Evolutionary conservation across 2,797 vertebrate species (phyloP).

Genomic region (Channa striata): DNA sequence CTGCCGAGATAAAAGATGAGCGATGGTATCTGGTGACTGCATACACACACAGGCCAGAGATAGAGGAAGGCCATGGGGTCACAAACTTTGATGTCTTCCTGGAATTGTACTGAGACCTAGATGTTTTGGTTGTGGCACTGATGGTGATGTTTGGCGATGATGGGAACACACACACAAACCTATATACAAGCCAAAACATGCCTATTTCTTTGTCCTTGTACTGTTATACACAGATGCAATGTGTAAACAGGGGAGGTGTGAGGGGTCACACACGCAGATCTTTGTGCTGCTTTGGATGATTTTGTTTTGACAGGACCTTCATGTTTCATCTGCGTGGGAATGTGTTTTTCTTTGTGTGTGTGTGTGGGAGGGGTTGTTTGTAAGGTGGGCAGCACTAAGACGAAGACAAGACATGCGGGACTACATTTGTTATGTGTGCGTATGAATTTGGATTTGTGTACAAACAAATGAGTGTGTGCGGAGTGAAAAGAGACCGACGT

Average conservation of each 20-base stretch:
- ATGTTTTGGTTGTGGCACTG: constrained; percentile 49
- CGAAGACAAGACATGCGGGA: neutral
- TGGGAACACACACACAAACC: constrained; percentile 8
- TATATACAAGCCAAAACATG: constrained; percentile 19
- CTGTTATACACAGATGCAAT: neutral
- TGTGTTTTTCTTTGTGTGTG: neutral
- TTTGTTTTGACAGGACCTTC: constrained; percentile 45
- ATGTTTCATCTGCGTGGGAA: constrained; percentile 18
- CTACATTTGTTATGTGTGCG: neutral
- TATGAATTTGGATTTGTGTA: constrained; percentile 13
- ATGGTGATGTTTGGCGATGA: no score
- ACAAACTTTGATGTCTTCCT: constrained; percentile 63
- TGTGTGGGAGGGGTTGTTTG: neutral
- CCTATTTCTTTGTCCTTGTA: neutral
- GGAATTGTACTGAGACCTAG: constrained; percentile 47
- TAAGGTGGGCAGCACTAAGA: neutral
- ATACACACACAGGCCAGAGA: constrained; percentile 31
- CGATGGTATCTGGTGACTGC: constrained; percentile 54
- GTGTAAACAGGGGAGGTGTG: constrained; percentile 27
- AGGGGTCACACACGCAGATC: constrained; percentile 20
- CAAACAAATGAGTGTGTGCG: constrained; percentile 1
- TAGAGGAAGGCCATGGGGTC: constrained; percentile 45
- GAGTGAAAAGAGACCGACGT: neutral
- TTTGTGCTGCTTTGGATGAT: constrained; percentile 3
- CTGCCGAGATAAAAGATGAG: constrained; percentile 59